A percentile compares a stretch with the other conserved stretches of the same genome.
These are phyloP conservation scores for Halcyon chelicuti DNA, from an alignment of 2,797 vertebrate species.

Conservation along the genomic window DNA sequence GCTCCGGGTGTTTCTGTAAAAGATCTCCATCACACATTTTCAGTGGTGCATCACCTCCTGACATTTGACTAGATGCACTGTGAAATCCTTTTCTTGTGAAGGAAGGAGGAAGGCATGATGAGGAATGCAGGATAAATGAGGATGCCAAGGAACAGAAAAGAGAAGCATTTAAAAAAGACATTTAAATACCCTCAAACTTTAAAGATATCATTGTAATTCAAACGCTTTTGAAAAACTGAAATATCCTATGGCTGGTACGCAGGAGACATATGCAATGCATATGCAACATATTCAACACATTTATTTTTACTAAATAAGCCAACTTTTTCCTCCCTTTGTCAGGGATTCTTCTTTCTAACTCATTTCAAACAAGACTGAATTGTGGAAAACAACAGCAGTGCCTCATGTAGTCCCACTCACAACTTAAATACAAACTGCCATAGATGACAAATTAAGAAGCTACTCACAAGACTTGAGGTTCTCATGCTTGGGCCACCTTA, in stretches of 20 bases:
- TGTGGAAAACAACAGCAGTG: not conserved
- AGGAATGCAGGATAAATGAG: not conserved
- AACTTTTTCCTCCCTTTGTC: not conserved
- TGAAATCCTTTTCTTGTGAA: not conserved
- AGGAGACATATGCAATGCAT: not conserved
- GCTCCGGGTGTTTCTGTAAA: not conserved
- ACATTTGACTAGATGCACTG: not conserved
- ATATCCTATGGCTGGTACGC: not conserved
- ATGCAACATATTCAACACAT: not conserved
- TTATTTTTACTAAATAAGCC: conserved; percentile 27
- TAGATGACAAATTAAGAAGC: not conserved
- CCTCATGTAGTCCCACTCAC: not conserved
- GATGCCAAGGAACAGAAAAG: not conserved
- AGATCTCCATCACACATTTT: not conserved
- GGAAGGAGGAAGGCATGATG: not conserved
- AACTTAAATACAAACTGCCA: not conserved
- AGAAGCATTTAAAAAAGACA: not conserved
- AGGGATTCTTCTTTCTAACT: not conserved
- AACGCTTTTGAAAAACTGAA: not conserved
- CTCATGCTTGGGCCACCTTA: not conserved
- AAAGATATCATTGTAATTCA: not conserved
- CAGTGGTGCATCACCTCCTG: not conserved
- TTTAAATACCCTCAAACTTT: not conserved
- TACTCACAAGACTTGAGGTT: not conserved
- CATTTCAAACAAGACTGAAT: not conserved